phyloP scores from a whole-genome alignment of 2,888 invertebrate species.

The Tiliacea aurago region DNA sequence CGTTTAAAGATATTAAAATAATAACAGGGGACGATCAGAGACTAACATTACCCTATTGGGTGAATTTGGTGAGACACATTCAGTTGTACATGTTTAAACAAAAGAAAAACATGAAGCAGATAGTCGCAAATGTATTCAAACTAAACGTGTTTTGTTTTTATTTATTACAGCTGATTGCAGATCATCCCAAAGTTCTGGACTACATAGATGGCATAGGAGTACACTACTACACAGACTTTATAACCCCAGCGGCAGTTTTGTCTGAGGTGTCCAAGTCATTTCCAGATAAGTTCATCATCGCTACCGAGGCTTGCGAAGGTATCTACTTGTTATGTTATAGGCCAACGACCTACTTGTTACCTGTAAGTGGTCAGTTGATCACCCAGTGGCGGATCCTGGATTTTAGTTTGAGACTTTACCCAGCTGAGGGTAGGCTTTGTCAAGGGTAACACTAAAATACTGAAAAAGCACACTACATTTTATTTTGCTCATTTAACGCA shows the following conservation, averaged over 20 bases:
- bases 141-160: constrained; percentile 11
- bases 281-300: constrained; percentile 93
- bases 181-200: constrained; percentile 82
- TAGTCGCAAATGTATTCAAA: neutral
- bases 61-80: constrained; percentile 87
- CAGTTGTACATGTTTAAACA: neutral
- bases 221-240: constrained; percentile 94
- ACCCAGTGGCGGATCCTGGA: neutral
- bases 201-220: constrained; percentile 94
- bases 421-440: neutral
- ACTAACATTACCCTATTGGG: constrained; percentile 92
- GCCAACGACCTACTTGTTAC: neutral
- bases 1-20: constrained; percentile 92
- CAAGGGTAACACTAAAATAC: too few species aligned
- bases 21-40: constrained; percentile 95
- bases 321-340: constrained; percentile 32
- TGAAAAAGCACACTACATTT: neutral
- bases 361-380: neutral
- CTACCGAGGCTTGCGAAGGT: constrained; percentile 95
- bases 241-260: constrained; percentile 89
- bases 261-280: constrained; percentile 88
- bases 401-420: neutral
- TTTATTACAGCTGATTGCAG: constrained; percentile 77
- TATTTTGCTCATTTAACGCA: neutral
- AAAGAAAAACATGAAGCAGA: neutral